Evolutionary conservation across 2,888 invertebrate species (phyloP).

Genomic region (Nephrocerus scutellatus): DNA sequence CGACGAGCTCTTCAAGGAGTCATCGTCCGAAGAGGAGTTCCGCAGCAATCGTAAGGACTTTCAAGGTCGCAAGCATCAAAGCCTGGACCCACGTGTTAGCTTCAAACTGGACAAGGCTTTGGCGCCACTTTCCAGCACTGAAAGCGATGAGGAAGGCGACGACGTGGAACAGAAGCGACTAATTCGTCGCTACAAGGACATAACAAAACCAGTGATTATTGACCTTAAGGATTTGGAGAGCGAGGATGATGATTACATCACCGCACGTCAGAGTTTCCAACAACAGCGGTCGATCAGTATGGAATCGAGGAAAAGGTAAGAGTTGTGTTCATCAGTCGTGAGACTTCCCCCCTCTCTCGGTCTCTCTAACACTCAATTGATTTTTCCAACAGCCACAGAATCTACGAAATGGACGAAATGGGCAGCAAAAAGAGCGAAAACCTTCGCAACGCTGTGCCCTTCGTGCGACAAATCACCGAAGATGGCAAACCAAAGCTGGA

Average conservation of each 20-base stretch:
- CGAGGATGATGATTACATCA: constrained; percentile 51
- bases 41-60: constrained; percentile 45
- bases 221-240: constrained; percentile 47
- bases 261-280: constrained; percentile 56
- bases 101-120: constrained; percentile 46
- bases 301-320: constrained; percentile 55
- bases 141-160: constrained; percentile 44
- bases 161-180: constrained; percentile 45
- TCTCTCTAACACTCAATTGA: neutral
- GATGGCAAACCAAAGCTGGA: constrained; percentile 54
- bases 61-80: constrained; percentile 47
- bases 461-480: constrained; percentile 55
- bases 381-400: constrained; percentile 34
- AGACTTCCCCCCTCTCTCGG: neutral
- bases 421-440: constrained; percentile 54
- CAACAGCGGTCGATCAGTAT: constrained; percentile 57
- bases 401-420: constrained; percentile 59
- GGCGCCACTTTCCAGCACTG: constrained; percentile 39
- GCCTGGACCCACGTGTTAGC: constrained; percentile 46
- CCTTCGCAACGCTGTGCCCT: constrained; percentile 55
- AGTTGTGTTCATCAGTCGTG: neutral
- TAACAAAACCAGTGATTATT: constrained; percentile 47
- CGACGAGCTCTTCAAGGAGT: constrained; percentile 46
- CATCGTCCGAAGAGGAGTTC: constrained; percentile 47
- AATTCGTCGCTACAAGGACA: constrained; percentile 45